Evolutionary conservation across 2,888 invertebrate genomes (phyloP), one percentile per base, ranked within the genome.

Genomic region (Lochmaea capreae): DNA sequence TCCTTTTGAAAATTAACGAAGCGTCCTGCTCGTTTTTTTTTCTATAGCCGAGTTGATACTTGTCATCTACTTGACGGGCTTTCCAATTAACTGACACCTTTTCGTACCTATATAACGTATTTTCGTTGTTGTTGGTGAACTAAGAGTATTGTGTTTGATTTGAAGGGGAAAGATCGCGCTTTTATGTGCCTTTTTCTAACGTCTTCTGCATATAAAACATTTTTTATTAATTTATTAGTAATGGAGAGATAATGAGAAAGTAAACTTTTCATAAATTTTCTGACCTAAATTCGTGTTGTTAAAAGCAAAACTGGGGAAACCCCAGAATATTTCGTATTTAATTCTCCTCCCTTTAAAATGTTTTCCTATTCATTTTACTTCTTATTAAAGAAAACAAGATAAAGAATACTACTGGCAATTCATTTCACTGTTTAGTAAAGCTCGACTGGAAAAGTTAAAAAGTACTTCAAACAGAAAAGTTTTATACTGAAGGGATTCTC

Each of bases 1-100:
- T 33, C 26, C 70, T 71, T 71, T 71, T 71, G 65, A 71, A 71
- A 71, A 71, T 71, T 71, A 71, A 71, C 70, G 65, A 71, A 71
- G 70, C 70, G 46, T 58, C 39, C 54, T 54, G 63, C 33, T 22
- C 39, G 62, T 46, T 61, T 62, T 61, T 68, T 61, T 22, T 54
- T 10, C 62, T n/a, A 33, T 16, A 16, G 33, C 52, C 62, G 33
- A 65, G 58, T 58, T 71, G 65, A 71, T 71, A 58, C 70, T 71
- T 65, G 70, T 65, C 63, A 65, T 57, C 65, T 65, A 46, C 70
- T 63, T 57, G 33, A 70, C 63, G 57, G 22, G 46, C 58, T 65
- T 71, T 65, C 46, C 70, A 71, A 65, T 71, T 71, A 71, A 71
- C 65, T 14, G 65, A 71, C 70, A 71, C 65, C 65, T 71, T 71